Percentiles rank a stretch among this genome's conserved stretches.
phyloP scores from a whole-genome alignment of 1,140 invertebrate species.

The Coboldia fuscipes region DNA sequence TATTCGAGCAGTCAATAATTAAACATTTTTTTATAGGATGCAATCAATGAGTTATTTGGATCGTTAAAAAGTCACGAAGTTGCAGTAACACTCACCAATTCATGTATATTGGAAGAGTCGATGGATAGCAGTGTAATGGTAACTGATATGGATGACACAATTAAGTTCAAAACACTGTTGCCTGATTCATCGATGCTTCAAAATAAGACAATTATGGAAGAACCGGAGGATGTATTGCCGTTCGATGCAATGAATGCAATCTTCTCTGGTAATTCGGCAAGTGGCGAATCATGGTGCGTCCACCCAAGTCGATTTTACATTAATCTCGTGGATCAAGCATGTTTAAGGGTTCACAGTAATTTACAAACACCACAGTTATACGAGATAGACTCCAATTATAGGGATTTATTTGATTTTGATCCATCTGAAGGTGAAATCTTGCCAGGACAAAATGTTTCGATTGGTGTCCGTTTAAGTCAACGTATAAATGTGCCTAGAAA shows the following conservation, averaged over 20 bases:
- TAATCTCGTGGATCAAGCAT: conserved; percentile 1
- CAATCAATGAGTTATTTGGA: conserved; percentile 13
- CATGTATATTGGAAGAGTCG: conserved; percentile 14
- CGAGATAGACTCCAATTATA: conserved; percentile 11
- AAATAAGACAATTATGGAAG: neutral
- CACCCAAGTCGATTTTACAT: conserved; percentile 5
- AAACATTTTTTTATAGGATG: too few species aligned
- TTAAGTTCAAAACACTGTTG: conserved; percentile 15
- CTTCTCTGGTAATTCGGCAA: conserved; percentile 1
- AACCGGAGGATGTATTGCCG: conserved; percentile 8
- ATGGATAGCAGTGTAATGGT: conserved; percentile 12
- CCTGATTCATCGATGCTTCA: conserved; percentile 8
- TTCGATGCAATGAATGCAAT: conserved; percentile 9
- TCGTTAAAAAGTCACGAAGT: conserved; percentile 16
- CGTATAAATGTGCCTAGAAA: too few species aligned
- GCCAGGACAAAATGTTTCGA: too few species aligned
- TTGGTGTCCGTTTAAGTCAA: too few species aligned
- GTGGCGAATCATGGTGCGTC: conserved; percentile 8
- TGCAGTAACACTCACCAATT: conserved; percentile 15
- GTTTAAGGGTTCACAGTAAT: conserved; percentile 9
- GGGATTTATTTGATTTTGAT: conserved; percentile 10
- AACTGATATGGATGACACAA: conserved; percentile 16
- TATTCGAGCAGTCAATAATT: conserved; percentile 14
- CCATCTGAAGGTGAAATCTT: too few species aligned
- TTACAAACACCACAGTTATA: conserved; percentile 13